A percentile compares a stretch with the other conserved stretches of the same genome.
These are phyloP conservation scores for Sander lucioperca DNA, from an alignment of 2,113 vertebrate species.

Conservation along the genomic window DNA sequence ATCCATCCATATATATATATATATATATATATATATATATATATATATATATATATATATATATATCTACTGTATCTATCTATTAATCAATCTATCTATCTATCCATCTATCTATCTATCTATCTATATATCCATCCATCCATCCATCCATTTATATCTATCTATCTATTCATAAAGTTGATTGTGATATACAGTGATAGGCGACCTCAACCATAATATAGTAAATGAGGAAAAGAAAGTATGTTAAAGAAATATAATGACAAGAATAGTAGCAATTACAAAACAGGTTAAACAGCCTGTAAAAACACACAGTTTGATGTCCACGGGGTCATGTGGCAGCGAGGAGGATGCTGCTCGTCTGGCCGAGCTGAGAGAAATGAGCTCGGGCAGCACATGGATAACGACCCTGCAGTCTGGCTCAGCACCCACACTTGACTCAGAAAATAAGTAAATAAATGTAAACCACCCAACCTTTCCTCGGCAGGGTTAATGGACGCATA, in stretches of 20 bases:
- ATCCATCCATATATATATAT: too few relatives aligned
- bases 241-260: neutral
- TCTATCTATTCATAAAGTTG: too few relatives aligned
- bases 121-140: too few relatives aligned
- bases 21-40: too few relatives aligned
- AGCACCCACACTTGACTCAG: conserved; percentile 21
- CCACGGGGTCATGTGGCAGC: conserved; percentile 23
- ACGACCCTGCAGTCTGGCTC: conserved; percentile 55
- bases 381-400: conserved; percentile 52
- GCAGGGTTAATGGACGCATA: conserved; percentile 62
- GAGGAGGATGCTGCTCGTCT: conserved; percentile 22
- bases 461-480: neutral
- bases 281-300: neutral
- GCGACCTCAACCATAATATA: neutral
- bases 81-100: too few relatives aligned
- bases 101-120: too few relatives aligned
- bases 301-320: neutral
- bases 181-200: too few relatives aligned
- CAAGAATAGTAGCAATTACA: neutral
- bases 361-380: conserved; percentile 44
- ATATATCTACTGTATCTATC: too few relatives aligned
- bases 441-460: conserved; percentile 4
- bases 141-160: too few relatives aligned
- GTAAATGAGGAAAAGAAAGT: neutral
- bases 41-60: too few relatives aligned